Percentiles rank a stretch among this genome's conserved stretches.
These are phyloP conservation scores for Oncorhynchus nerka DNA, from an alignment of 2,113 vertebrate species.

Conservation along the genomic window DNA sequence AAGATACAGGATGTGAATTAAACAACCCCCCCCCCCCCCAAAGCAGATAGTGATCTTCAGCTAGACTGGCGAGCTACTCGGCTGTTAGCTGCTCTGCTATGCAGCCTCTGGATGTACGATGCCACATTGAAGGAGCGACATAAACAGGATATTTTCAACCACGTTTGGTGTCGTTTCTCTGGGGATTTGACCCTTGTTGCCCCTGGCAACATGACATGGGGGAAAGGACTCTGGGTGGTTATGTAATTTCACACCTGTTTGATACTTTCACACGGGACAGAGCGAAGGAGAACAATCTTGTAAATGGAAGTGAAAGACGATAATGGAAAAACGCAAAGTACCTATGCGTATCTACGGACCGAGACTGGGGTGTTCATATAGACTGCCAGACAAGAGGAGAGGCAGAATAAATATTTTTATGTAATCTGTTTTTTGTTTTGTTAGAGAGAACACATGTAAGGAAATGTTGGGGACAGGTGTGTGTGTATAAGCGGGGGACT, in stretches of 20 bases:
- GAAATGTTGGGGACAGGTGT: constrained; percentile 14
- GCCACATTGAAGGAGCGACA: constrained; percentile 23
- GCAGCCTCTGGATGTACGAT: constrained; percentile 29
- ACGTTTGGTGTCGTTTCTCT: constrained; percentile 52
- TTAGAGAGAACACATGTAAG: constrained; percentile 58
- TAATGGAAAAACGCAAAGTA: constrained; percentile 36
- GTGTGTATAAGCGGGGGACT: constrained; percentile 25
- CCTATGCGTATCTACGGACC: constrained; percentile 34
- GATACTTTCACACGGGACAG: constrained; percentile 17
- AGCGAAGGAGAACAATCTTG: constrained; percentile 37
- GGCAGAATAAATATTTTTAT: constrained; percentile 15
- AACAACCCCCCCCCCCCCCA: constrained; percentile 27
- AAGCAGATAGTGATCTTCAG: constrained; percentile 16
- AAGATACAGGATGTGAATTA: constrained; percentile 12
- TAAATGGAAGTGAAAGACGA: constrained; percentile 43
- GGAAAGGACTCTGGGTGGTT: constrained; percentile 41
- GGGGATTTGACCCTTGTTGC: constrained; percentile 37
- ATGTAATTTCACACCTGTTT: constrained; percentile 35
- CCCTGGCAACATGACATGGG: constrained; percentile 34
- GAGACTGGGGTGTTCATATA: constrained; percentile 46
- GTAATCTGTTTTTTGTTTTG: constrained; percentile 14
- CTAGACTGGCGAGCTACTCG: constrained; percentile 29
- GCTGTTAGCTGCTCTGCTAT: constrained; percentile 22
- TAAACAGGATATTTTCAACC: constrained; percentile 22
- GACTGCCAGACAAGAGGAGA: constrained; percentile 64